phyloP scores from a whole-genome alignment of 2,113 vertebrate genomes.

The Alexandromys fortis region DNA sequence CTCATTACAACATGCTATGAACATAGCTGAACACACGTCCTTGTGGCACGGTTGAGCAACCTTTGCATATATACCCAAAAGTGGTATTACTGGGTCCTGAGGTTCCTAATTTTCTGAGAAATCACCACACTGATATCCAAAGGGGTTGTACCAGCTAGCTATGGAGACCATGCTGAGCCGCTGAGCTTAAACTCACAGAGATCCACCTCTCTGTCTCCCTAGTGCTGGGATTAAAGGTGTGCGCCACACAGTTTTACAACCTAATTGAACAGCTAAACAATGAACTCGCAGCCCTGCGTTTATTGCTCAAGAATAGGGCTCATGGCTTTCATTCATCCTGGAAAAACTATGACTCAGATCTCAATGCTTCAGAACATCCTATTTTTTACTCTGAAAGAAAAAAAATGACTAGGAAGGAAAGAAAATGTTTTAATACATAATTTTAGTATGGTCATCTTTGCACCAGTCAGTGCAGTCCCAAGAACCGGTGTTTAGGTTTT shows the following conservation, averaged over 20 bases:
- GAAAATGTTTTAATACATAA: not conserved
- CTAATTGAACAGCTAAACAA: not conserved
- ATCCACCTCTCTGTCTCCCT: not conserved
- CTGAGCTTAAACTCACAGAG: too few species aligned
- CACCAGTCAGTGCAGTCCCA: not conserved
- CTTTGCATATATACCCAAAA: too few species aligned
- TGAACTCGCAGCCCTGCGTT: not conserved
- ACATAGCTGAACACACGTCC: too few species aligned
- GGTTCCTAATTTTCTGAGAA: too few species aligned
- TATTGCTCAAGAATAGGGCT: not conserved
- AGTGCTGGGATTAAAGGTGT: not conserved
- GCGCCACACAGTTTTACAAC: not conserved
- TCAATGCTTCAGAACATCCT: not conserved
- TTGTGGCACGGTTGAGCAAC: too few species aligned
- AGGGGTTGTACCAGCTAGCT: not conserved
- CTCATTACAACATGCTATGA: too few species aligned
- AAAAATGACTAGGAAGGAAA: not conserved
- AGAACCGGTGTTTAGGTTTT: not conserved
- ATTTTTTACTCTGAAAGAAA: not conserved
- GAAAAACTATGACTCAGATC: not conserved
- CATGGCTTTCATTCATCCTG: not conserved
- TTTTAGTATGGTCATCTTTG: not conserved
- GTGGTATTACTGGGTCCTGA: too few species aligned
- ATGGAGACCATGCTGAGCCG: too few species aligned
- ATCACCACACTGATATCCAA: too few species aligned